Conservation (phyloP, 2,113 vertebrate species). For the Hippolais icterina region DNA sequence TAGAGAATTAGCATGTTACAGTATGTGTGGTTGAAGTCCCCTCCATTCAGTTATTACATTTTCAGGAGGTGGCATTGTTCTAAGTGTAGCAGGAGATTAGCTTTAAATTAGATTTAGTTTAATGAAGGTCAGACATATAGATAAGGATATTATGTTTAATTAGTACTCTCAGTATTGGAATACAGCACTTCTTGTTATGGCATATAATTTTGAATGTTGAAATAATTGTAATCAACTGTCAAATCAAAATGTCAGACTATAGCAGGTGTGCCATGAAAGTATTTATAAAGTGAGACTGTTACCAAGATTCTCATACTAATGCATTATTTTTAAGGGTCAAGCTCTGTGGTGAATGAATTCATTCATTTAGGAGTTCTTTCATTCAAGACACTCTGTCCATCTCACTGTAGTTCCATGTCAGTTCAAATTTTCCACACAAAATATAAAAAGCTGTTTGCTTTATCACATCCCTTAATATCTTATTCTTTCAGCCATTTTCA, state of each 20-base stretch:
- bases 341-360: background rate
- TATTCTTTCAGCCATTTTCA: background rate
- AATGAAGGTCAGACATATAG: background rate
- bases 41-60: background rate
- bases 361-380: background rate
- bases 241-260: background rate
- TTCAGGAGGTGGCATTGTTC: background rate
- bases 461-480: background rate
- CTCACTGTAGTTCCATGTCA: background rate
- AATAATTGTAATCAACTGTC: background rate
- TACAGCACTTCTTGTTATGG: background rate
- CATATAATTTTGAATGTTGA: background rate
- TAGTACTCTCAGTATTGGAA: background rate
- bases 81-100: constrained; percentile 10
- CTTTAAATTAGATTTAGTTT: constrained; percentile 40
- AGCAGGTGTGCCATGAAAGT: background rate
- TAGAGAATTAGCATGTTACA: constrained; percentile 19
- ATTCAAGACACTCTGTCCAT: background rate
- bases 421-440: background rate
- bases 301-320: background rate
- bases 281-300: background rate
- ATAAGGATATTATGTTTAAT: background rate
- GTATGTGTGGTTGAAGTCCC: background rate
- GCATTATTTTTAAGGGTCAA: background rate
- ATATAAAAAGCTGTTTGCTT: background rate